Evolutionary conservation across 1,140 invertebrate genomes (phyloP).

Genomic region (Pachypeltis micranthus): DNA sequence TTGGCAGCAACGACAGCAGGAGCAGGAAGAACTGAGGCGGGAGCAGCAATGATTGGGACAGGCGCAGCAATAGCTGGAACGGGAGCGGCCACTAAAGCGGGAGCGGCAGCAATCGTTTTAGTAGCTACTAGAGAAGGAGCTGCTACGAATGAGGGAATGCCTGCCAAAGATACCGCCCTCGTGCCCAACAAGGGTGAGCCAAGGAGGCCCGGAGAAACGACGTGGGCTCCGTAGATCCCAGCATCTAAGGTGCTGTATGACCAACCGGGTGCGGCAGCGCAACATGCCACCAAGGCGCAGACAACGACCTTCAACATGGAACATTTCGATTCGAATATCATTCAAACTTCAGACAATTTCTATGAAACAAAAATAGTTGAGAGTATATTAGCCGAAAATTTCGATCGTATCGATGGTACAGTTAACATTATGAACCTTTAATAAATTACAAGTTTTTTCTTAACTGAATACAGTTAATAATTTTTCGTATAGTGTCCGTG

Average conservation of each 20-base stretch:
- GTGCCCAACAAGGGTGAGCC: constrained; percentile 30
- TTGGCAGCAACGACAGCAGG: constrained; percentile 1
- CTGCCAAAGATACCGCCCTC: constrained; percentile 29
- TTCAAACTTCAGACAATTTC: too few species aligned
- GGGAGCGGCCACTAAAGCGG: constrained; percentile 18
- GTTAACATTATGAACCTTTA: too few species aligned
- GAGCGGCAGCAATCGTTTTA: neutral
- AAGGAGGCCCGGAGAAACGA: constrained; percentile 26
- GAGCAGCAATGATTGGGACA: constrained; percentile 25
- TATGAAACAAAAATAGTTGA: too few species aligned
- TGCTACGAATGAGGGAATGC: constrained; percentile 26
- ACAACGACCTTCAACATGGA: constrained; percentile 35
- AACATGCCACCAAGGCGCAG: constrained; percentile 28
- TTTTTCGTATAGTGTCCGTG: too few species aligned
- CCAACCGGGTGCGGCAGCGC: constrained; percentile 24
- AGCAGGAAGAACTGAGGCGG: constrained; percentile 19
- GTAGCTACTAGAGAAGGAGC: neutral
- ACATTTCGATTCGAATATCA: too few species aligned
- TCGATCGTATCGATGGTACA: too few species aligned
- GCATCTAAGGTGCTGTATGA: constrained; percentile 23
- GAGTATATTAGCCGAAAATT: too few species aligned
- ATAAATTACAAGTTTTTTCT: too few species aligned
- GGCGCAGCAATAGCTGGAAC: constrained; percentile 20
- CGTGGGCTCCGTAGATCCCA: constrained; percentile 29
- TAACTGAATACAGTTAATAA: too few species aligned